Evolutionary conservation across 2,888 invertebrate species (phyloP).

Genomic region (Chrysotoxum bicinctum): DNA sequence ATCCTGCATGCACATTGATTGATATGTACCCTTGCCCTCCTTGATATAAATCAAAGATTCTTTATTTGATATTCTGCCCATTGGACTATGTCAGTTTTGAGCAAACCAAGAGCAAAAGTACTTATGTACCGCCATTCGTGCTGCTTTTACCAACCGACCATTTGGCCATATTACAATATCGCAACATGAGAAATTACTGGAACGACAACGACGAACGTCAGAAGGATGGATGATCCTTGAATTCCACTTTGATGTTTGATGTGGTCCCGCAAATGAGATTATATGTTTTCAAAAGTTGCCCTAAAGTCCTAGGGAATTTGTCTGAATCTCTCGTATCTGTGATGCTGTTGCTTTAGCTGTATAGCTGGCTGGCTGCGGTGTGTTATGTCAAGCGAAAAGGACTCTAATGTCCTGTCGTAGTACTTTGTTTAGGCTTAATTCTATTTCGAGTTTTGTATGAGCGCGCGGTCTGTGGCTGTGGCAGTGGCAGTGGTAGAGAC

Average conservation of each 20-base stretch:
- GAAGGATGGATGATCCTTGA: constrained; percentile 70
- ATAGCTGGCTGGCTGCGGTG: constrained; percentile 41
- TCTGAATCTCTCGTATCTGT: constrained; percentile 49
- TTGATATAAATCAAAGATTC: constrained; percentile 53
- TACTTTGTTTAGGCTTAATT: constrained; percentile 73
- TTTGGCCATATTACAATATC: constrained; percentile 49
- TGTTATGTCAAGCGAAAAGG: constrained; percentile 71
- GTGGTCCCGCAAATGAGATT: constrained; percentile 72
- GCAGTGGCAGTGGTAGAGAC: constrained; percentile 29
- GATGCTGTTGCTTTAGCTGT: constrained; percentile 18
- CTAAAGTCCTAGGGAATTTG: constrained; percentile 61
- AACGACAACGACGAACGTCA: constrained; percentile 23
- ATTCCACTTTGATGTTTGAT: constrained; percentile 73
- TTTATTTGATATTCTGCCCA: constrained; percentile 67
- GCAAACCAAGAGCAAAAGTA: constrained; percentile 33
- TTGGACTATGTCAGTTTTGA: constrained; percentile 48
- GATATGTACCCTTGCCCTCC: not conserved
- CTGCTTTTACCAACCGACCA: constrained; percentile 8
- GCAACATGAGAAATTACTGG: constrained; percentile 27
- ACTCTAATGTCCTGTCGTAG: constrained; percentile 70
- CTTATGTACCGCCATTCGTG: not conserved
- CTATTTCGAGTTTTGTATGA: constrained; percentile 69
- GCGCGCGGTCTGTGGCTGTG: constrained; percentile 62
- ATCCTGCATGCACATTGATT: not conserved
- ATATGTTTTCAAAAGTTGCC: constrained; percentile 72